Percentiles rank a stretch among this genome's conserved stretches.
phyloP scores from a whole-genome alignment of 2,797 vertebrate species.

The Onychomys torridus region DNA sequence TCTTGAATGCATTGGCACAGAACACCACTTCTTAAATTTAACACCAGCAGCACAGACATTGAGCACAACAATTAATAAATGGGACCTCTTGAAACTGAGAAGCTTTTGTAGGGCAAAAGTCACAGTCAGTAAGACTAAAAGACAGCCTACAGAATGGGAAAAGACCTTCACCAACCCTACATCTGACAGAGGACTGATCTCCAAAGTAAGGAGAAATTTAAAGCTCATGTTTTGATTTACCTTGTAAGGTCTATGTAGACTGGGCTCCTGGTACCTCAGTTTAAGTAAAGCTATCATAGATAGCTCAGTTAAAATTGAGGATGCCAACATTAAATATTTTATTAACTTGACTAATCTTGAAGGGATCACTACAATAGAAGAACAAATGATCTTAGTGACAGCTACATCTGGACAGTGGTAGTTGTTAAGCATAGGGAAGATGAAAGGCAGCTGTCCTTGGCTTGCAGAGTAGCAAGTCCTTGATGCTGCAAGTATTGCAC shows the following conservation, averaged over 20 bases:
- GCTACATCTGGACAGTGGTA: slow-evolving; percentile 85
- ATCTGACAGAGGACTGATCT: too few species aligned
- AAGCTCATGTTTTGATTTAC: slow-evolving; percentile 56
- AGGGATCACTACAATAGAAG: slow-evolving; percentile 85
- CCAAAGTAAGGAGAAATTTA: background rate
- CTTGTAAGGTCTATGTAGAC: slow-evolving; percentile 87
- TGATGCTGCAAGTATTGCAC: slow-evolving; percentile 77
- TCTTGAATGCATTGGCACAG: too few species aligned
- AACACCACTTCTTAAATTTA: too few species aligned
- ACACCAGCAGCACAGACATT: too few species aligned
- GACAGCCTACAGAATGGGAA: too few species aligned
- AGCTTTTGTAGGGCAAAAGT: too few species aligned
- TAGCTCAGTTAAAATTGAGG: slow-evolving; percentile 82
- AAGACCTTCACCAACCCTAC: too few species aligned
- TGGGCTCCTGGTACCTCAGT: slow-evolving; percentile 85
- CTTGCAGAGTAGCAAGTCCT: slow-evolving; percentile 86
- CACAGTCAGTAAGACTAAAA: too few species aligned
- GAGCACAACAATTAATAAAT: too few species aligned
- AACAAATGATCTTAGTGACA: slow-evolving; percentile 86
- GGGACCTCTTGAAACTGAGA: too few species aligned
- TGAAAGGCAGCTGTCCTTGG: slow-evolving; percentile 85
- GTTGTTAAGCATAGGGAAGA: slow-evolving; percentile 88
- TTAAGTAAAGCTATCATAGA: slow-evolving; percentile 86
- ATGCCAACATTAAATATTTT: slow-evolving; percentile 86
- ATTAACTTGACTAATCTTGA: slow-evolving; percentile 86